Evolutionary conservation across 2,888 invertebrate species (phyloP).

Genomic region (Sisyra terminalis): DNA sequence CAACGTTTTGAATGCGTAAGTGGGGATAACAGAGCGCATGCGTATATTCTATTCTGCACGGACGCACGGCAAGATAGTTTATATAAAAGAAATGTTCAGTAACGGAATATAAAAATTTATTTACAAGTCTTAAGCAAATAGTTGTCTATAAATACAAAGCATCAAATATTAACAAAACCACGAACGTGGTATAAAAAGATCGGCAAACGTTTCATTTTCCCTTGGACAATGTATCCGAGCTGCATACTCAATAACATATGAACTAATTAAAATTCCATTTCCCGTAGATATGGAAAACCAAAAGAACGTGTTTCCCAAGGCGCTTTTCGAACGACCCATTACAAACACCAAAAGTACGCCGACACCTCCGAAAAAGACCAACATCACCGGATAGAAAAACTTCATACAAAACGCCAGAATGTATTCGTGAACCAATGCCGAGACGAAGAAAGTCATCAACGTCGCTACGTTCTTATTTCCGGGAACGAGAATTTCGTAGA

Average conservation of each 20-base stretch:
- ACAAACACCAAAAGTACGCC: conserved; percentile 42
- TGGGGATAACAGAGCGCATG: too few relatives aligned
- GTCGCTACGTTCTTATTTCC: too few relatives aligned
- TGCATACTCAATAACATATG: conserved; percentile 77
- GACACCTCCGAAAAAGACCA: conserved; percentile 56
- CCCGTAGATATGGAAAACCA: conserved; percentile 71
- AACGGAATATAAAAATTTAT: too few relatives aligned
- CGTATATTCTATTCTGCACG: too few relatives aligned
- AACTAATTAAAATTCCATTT: conserved; percentile 52
- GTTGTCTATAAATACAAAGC: too few relatives aligned
- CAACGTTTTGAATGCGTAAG: too few relatives aligned
- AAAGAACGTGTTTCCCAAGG: conserved; percentile 59
- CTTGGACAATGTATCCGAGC: conserved; percentile 59
- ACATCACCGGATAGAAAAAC: conserved; percentile 76
- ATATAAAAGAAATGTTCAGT: too few relatives aligned
- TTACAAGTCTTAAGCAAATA: too few relatives aligned
- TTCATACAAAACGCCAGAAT: conserved; percentile 61
- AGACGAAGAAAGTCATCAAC: conserved; percentile 41
- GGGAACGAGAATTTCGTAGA: too few relatives aligned
- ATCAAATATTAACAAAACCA: conserved; percentile 21
- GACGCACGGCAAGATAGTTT: too few relatives aligned
- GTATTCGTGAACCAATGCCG: conserved; percentile 80
- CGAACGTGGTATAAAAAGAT: conserved; percentile 33
- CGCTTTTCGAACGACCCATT: conserved; percentile 17
- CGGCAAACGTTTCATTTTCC: conserved; percentile 23